phyloP scores from a whole-genome alignment of 2,888 invertebrate species.

The Glyphotaelius pellucidus region DNA sequence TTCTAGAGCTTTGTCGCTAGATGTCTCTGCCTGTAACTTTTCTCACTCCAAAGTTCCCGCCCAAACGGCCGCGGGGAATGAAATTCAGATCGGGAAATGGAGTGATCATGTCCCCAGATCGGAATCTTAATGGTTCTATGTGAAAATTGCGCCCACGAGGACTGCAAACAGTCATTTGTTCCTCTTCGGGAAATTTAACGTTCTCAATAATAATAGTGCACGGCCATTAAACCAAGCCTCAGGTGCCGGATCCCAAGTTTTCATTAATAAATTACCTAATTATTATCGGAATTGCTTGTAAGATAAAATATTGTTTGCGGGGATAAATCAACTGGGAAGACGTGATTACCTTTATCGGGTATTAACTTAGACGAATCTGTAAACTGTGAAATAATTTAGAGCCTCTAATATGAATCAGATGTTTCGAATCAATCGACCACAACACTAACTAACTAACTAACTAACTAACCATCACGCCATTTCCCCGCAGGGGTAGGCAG shows the following conservation, averaged over 20 bases:
- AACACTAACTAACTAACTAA: too few relatives aligned
- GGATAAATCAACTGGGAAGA: constrained; percentile 9
- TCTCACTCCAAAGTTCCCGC: neutral
- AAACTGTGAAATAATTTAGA: neutral
- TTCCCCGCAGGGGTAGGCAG: too few relatives aligned
- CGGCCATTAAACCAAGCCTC: constrained; percentile 57
- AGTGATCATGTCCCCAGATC: constrained; percentile 59
- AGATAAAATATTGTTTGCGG: constrained; percentile 61
- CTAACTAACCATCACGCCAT: too few relatives aligned
- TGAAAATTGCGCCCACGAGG: constrained; percentile 61
- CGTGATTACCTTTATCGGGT: constrained; percentile 42
- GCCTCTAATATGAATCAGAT: neutral
- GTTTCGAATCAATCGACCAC: neutral
- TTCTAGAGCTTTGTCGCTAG: constrained; percentile 25
- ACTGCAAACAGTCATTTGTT: constrained; percentile 51
- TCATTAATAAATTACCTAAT: constrained; percentile 51
- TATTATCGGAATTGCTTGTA: constrained; percentile 61
- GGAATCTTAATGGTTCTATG: constrained; percentile 62
- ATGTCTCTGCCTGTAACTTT: constrained; percentile 21
- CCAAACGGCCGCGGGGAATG: constrained; percentile 11
- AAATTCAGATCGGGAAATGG: constrained; percentile 46
- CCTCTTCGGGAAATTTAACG: constrained; percentile 55
- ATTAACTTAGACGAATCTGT: neutral
- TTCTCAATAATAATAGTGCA: constrained; percentile 59
- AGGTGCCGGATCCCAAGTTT: constrained; percentile 48